phyloP scores from a whole-genome alignment of 2,888 invertebrate species.

The Chloromyia formosa region DNA sequence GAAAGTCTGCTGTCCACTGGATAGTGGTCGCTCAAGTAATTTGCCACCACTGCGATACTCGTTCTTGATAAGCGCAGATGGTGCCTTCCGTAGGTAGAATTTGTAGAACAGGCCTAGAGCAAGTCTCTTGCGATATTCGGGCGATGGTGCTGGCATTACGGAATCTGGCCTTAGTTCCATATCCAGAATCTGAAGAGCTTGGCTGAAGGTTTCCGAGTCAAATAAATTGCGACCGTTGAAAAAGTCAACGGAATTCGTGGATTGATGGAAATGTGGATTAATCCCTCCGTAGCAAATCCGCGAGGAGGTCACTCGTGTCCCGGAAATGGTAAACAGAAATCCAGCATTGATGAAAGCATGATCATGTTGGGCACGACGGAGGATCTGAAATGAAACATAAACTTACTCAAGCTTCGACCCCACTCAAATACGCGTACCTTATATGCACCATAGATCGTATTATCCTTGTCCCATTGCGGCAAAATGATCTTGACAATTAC shows the following conservation, averaged over 20 bases:
- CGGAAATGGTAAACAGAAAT: constrained; percentile 70
- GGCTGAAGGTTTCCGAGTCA: constrained; percentile 62
- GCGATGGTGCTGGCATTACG: constrained; percentile 74
- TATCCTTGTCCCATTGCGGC: constrained; percentile 66
- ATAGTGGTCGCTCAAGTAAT: constrained; percentile 70
- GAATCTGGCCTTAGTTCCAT: constrained; percentile 73
- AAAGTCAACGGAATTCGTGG: constrained; percentile 67
- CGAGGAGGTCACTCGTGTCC: constrained; percentile 60
- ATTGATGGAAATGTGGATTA: constrained; percentile 67
- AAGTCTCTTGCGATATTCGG: constrained; percentile 74
- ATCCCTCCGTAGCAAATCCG: constrained; percentile 75
- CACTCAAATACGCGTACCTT: constrained; percentile 69
- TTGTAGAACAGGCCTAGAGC: constrained; percentile 85
- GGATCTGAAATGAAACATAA: constrained; percentile 67
- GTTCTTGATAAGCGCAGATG: constrained; percentile 64
- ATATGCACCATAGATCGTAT: constrained; percentile 70
- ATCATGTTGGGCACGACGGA: constrained; percentile 79
- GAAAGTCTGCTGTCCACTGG: constrained; percentile 75
- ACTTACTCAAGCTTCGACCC: too few relatives aligned
- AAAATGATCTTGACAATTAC: constrained; percentile 72
- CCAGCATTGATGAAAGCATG: constrained; percentile 82
- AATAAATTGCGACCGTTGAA: constrained; percentile 65
- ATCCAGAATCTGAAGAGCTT: constrained; percentile 66
- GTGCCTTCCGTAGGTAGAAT: constrained; percentile 69
- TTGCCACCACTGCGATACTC: constrained; percentile 69